Evolutionary conservation across 37 sponge, comb jelly and placozoan genomes (phyloP), one percentile per base, ranked within the genome.

Genomic region (Chondrilla cf. caribensis): DNA sequence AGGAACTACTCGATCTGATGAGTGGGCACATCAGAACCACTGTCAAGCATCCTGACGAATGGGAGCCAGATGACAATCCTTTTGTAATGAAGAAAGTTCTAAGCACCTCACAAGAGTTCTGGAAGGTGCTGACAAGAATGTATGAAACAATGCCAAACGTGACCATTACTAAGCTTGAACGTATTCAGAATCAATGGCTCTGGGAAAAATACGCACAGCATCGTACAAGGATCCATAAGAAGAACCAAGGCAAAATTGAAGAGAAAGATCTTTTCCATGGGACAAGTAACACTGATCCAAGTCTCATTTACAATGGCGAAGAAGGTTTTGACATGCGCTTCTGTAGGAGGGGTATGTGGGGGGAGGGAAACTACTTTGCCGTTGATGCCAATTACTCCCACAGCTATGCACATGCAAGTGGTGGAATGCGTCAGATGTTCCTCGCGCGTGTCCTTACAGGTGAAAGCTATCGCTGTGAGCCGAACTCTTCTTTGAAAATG

Each of bases 241-340:
- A 82, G 26, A 64, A 64, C 35, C 36, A 37, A 18, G 67, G 67
- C 0, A 33, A 37, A 18, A 11, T 42, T 3, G 26, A 18, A 21
- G 82, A 82, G 38, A 40, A 65, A 37, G 70, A 68, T n/a, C 82
- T 82, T 24, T 82, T 82, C 35, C 82, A 82, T 38, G 82, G 82
- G 18, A 60, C 82, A 22, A 32, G 82, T 28, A 22, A 3, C 2
- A 64, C 37, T 3, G 67, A 82, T 33, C 82, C 82, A 40, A 18
- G 47, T 43, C 31, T 54, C 38, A 83, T 83, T 57, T 83, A 83
- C 28, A 9, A 72, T 0, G 58, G 84, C 1, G 84, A 83, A 39
- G 84, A 72, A 55, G 84, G 84, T 19, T 83, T 83, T 73, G 84
- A 83, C 43, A 83, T 83, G 84, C 44, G 84, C 18, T 83, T 72